Evolutionary conservation across 2,888 invertebrate genomes (phyloP).

Genomic region (Brachylomia viminalis): DNA sequence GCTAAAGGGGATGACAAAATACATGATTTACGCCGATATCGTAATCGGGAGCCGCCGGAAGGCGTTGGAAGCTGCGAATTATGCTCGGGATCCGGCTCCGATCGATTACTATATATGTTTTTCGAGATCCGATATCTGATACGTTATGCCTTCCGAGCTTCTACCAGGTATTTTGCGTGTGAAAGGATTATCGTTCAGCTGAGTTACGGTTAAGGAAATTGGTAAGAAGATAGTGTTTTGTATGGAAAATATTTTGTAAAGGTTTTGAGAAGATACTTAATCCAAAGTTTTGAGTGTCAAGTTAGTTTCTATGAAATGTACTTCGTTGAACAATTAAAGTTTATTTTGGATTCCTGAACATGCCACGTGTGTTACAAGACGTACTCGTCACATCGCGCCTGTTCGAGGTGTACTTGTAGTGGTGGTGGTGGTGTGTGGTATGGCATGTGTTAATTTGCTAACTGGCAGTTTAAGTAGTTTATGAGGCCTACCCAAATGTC

Average conservation of each 20-base stretch:
- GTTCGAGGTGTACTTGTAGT: neutral
- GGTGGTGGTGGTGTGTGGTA: neutral
- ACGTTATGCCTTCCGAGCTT: slow-evolving; percentile 46
- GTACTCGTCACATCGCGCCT: no score
- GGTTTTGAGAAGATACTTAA: neutral
- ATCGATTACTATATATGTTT: slow-evolving; percentile 61
- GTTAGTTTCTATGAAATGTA: neutral
- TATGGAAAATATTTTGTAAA: neutral
- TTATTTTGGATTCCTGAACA: neutral
- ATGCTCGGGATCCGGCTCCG: slow-evolving; percentile 59
- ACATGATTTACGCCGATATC: slow-evolving; percentile 70
- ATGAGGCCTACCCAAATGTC: no score
- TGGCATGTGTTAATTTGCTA: no score
- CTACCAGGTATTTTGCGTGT: slow-evolving; percentile 49
- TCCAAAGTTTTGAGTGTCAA: neutral
- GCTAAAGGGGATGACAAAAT: slow-evolving; percentile 65
- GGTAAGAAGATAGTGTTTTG: neutral
- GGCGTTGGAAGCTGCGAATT: slow-evolving; percentile 68
- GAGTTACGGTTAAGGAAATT: slow-evolving; percentile 19
- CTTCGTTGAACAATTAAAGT: neutral
- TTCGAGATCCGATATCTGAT: slow-evolving; percentile 57
- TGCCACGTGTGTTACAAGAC: neutral
- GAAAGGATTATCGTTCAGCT: slow-evolving; percentile 44
- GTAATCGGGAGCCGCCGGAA: slow-evolving; percentile 66
- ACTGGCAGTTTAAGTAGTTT: no score